Evolutionary conservation across 1,140 invertebrate species (phyloP).

Genomic region (Lepidurus apus): DNA sequence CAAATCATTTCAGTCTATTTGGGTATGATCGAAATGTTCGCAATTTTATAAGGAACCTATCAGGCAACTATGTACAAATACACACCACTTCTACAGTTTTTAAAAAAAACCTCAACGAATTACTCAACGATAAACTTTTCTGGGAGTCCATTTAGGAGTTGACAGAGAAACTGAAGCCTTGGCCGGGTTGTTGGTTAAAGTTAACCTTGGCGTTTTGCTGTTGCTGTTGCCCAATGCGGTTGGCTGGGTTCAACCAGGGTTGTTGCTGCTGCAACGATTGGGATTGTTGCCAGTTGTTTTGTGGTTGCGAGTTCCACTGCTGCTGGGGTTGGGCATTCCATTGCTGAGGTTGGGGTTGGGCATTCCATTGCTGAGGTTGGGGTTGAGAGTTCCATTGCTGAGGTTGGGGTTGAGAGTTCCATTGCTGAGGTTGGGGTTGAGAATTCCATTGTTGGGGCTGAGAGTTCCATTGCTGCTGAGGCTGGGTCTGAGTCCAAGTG

Average conservation of each 20-base stretch:
- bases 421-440: slow-evolving; percentile 28
- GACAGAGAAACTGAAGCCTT: slow-evolving; percentile 31
- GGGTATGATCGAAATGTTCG: no score
- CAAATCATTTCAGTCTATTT: no score
- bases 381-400: slow-evolving; percentile 35
- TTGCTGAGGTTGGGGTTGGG: slow-evolving; percentile 29
- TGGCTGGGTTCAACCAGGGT: neutral
- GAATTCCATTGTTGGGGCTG: slow-evolving; percentile 7
- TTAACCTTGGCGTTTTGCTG: slow-evolving; percentile 22
- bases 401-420: slow-evolving; percentile 24
- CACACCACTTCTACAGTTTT: neutral
- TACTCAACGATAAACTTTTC: neutral
- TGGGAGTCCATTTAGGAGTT: neutral
- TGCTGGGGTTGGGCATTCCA: slow-evolving; percentile 31
- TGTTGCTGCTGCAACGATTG: neutral
- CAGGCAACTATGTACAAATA: neutral
- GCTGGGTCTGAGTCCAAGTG: neutral
- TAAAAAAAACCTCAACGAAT: neutral
- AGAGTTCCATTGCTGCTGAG: slow-evolving; percentile 25
- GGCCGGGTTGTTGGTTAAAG: slow-evolving; percentile 30
- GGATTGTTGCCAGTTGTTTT: slow-evolving; percentile 25
- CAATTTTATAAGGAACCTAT: no score
- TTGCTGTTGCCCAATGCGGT: neutral
- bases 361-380: slow-evolving; percentile 9
- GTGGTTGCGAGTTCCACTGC: slow-evolving; percentile 30